Evolutionary conservation across 2,888 invertebrate genomes (phyloP), one percentile per base, ranked within the genome.

Genomic region (Stenodera caucasica): DNA sequence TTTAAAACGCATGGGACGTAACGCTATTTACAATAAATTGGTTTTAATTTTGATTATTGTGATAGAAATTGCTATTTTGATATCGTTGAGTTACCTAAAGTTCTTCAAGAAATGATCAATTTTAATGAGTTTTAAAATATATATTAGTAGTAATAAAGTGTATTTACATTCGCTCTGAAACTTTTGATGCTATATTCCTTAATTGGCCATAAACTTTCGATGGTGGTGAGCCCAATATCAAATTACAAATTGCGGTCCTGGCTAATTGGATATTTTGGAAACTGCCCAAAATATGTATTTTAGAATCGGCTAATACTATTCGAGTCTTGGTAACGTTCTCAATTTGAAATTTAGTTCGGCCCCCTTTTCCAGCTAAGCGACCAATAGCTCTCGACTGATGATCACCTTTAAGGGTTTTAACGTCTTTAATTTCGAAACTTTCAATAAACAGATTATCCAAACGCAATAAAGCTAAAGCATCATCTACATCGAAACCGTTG

Each of bases 261-360:
- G 98, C 99, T 60, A 97, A 81, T 67, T 94, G 93, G 67, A 98
- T 96, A 77, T 98, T 99, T 81, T 98, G 95, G 78, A 90, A 99
- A 72, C 98, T 97, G 50, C 99, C 99, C 65, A 99, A 84, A 68
- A 99, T 92, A 78, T 99, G 98, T 66, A 99, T 92, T 85, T 96
- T 97, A 21, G 91, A 90, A 77, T 98, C 98, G 18, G 98, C 98
- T 64, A 99, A 82, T 23, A 99, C 95, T 76, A 99, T 97, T 78
- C 99, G 88, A 0, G 98, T 98, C 83, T 97, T 98, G 0, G 98
- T 99, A 0, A 94, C 95, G 81, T 99, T 99, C 83, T 99, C 99
- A 73, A 99, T 98, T 0, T 98, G 97, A 77, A 93, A 97, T 79
- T 98, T 98, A 1, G 98, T 99, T 64, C 95, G 86, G 23, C 98